Percentiles rank a stretch among this genome's conserved stretches.
Evolutionary conservation across 2,113 vertebrate species (phyloP).

Genomic region (Camelus dromedarius): DNA sequence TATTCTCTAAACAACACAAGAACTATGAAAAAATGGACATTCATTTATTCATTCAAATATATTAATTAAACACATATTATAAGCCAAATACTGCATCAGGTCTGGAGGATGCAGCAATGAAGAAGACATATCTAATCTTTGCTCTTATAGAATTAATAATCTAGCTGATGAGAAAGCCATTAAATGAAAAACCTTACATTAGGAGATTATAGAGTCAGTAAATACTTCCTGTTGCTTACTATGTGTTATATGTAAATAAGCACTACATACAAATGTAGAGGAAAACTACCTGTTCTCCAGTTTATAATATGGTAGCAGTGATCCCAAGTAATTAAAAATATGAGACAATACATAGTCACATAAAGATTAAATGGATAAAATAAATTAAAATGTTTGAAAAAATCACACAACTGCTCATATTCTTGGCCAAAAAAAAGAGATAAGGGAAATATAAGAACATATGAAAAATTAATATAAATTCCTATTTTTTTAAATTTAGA

Average conservation of each 20-base stretch:
- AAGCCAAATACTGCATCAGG: background rate
- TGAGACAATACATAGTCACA: background rate
- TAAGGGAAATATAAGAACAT: background rate
- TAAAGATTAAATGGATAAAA: background rate
- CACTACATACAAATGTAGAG: background rate
- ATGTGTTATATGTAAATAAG: background rate
- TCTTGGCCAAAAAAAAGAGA: slow-evolving; percentile 20
- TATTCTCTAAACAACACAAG: background rate
- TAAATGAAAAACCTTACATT: background rate
- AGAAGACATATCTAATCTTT: background rate
- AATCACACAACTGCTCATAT: slow-evolving; percentile 1
- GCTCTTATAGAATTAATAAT: background rate
- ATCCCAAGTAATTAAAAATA: slow-evolving; percentile 34
- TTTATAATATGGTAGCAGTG: background rate
- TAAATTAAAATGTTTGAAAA: slow-evolving; percentile 6
- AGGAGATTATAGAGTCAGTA: background rate
- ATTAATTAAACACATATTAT: background rate
- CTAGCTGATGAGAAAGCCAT: background rate
- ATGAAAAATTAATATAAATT: slow-evolving; percentile 22
- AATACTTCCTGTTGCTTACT: background rate
- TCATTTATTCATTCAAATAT: background rate
- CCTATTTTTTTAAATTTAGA: slow-evolving; percentile 17
- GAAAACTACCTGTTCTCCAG: background rate
- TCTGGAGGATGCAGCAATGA: background rate
- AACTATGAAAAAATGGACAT: background rate